Evolutionary conservation across 2,797 vertebrate genomes (phyloP).

Genomic region (Rousettus madagascariensis): DNA sequence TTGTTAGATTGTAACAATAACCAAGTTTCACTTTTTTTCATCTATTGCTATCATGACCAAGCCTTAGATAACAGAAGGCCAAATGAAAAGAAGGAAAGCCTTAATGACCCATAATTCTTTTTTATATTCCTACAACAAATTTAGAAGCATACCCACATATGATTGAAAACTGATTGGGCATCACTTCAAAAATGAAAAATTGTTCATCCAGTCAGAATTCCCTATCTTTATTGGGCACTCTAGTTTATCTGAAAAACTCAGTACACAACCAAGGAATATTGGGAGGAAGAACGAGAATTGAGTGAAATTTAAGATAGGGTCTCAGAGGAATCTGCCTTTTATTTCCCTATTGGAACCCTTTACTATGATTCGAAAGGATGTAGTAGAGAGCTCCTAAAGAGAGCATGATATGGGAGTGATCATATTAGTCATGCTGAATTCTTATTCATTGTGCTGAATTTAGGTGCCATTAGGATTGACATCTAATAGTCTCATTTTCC

Average conservation of each 20-base stretch:
- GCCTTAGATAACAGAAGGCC: not conserved
- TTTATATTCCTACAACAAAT: not conserved
- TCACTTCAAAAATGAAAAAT: slow-evolving; percentile 6
- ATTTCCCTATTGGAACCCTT: slow-evolving; percentile 36
- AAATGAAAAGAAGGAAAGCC: not conserved
- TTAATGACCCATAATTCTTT: not conserved
- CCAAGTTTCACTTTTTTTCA: not conserved
- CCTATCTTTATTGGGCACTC: not conserved
- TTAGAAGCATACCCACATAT: not conserved
- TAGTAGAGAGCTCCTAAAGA: not conserved
- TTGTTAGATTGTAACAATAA: not conserved
- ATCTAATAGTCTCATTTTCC: slow-evolving; percentile 10
- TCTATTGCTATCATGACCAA: not conserved
- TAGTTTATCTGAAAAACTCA: slow-evolving; percentile 32
- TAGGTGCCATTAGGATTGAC: slow-evolving; percentile 52
- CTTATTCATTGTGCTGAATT: not conserved
- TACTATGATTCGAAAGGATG: slow-evolving; percentile 4
- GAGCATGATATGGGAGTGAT: not conserved
- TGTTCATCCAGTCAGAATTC: not conserved
- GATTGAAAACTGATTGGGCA: not conserved
- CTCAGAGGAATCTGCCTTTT: not conserved
- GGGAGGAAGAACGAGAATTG: not conserved
- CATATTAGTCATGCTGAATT: not conserved
- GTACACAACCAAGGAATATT: not conserved
- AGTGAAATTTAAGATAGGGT: slow-evolving; percentile 36